phyloP scores from a whole-genome alignment of 2,888 invertebrate genomes.

The Diachrysia chrysitis region DNA sequence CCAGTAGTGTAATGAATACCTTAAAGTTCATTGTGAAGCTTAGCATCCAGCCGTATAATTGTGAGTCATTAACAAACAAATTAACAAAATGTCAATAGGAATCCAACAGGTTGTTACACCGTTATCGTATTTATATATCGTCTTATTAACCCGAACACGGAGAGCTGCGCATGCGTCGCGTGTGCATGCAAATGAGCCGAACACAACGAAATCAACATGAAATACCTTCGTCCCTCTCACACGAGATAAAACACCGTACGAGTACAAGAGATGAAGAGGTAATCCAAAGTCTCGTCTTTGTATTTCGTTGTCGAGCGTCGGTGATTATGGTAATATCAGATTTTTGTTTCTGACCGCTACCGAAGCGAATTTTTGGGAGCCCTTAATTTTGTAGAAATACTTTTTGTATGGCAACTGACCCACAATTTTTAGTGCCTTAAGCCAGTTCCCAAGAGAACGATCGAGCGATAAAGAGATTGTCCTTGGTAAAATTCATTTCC shows the following conservation, averaged over 20 bases:
- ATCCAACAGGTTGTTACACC: slow-evolving; percentile 62
- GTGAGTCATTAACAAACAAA: slow-evolving; percentile 48
- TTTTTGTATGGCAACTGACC: slow-evolving; percentile 45
- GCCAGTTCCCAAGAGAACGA: slow-evolving; percentile 46
- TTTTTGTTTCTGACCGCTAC: slow-evolving; percentile 62
- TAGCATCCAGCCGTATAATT: slow-evolving; percentile 25
- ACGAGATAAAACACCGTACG: slow-evolving; percentile 17
- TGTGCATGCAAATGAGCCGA: slow-evolving; percentile 72
- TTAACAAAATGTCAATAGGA: slow-evolving; percentile 62
- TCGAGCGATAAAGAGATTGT: slow-evolving; percentile 45
- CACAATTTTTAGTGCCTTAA: slow-evolving; percentile 38
- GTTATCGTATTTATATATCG: slow-evolving; percentile 73
- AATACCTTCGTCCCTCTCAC: slow-evolving; percentile 56
- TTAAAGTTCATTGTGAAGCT: background rate
- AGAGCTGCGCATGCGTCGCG: slow-evolving; percentile 62
- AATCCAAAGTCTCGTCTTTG: slow-evolving; percentile 24
- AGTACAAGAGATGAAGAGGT: slow-evolving; percentile 49
- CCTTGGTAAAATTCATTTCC: slow-evolving; percentile 20
- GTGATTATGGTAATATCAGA: slow-evolving; percentile 61
- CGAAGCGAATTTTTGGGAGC: slow-evolving; percentile 55
- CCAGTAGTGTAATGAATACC: background rate
- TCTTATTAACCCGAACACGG: slow-evolving; percentile 73
- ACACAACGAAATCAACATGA: slow-evolving; percentile 52
- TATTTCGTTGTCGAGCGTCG: slow-evolving; percentile 42
- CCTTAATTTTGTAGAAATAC: slow-evolving; percentile 52